Evolutionary conservation across 2,888 invertebrate species (phyloP), one percentile per base, ranked within the genome.

Genomic region (Cryptocephalus primarius): DNA sequence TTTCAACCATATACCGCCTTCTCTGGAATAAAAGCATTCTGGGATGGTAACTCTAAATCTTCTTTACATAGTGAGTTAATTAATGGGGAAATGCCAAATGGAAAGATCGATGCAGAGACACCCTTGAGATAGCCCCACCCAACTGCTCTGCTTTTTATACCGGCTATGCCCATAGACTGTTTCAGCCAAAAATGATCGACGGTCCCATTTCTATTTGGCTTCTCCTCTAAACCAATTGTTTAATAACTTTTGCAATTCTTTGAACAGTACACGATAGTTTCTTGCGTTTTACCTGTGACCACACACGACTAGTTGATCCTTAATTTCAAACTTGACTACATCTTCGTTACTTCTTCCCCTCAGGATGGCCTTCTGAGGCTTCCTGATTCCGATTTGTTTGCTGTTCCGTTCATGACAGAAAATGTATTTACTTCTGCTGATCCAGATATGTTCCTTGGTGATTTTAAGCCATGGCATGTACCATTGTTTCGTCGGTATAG

Each of bases 391-490:
- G 8, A 10, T 58, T 48, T 48, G 58, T 60, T 22, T 22, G 22
- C 6, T 22, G 22, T 38, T 64, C 59, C 53, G 65, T 58, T 53
- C 64, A 60, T 51, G 74, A 45, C 33, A 65, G 54, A 49, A 67
- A 62, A 67, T 64, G 42, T 54, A 58, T 54, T 56, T 67, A 22
- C 73, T 74, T 54, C 74, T 70, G 40, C 78, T 75, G 51, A 78
- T 69, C 72, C 78, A 80, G 0, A 81, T 54, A 32, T 60, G 59
- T 13, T 75, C 66, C 1, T 64, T 65, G 8, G 75, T 73, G 33
- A 81, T 56, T 42, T 71, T 66, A 8, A 81, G 55, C 70, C 76
- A 76, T 39, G 80, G 76, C 59, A 77, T 71, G 51, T 71, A 70
- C 62, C 73, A 75, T 39, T 63, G 63, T 40, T 50, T 56, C 39